Conservation (phyloP, 1,140 invertebrate species). For the Popillia japonica region DNA sequence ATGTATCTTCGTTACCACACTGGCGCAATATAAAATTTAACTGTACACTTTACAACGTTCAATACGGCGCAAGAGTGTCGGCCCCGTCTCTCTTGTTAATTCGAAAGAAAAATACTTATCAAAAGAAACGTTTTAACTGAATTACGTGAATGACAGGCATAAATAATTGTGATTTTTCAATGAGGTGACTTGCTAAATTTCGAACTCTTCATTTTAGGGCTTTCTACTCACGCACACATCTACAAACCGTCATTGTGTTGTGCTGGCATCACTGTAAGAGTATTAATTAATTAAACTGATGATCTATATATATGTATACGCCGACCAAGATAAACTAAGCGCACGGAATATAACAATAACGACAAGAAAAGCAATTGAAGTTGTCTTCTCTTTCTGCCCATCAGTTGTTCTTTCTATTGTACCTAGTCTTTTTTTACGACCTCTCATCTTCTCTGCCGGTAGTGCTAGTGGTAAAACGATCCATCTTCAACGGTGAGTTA, state of each 20-base stretch:
- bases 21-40: too few species aligned
- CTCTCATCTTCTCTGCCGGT: background rate
- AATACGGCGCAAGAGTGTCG: background rate
- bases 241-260: too few species aligned
- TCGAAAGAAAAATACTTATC: background rate
- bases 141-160: slow-evolving; percentile 6
- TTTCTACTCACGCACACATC: background rate
- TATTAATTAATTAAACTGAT: slow-evolving; percentile 13
- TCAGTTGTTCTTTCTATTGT: background rate
- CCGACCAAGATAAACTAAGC: background rate
- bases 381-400: background rate
- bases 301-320: background rate
- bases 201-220: background rate
- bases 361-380: background rate
- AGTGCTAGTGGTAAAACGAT: background rate
- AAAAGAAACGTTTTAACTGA: slow-evolving; percentile 10
- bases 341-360: background rate
- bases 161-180: slow-evolving; percentile 12
- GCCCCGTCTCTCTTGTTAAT: background rate
- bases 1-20: too few species aligned
- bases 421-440: background rate
- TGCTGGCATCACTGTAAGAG: background rate
- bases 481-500: background rate
- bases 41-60: background rate
- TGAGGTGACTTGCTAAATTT: slow-evolving; percentile 2